Evolutionary conservation across 2,113 vertebrate genomes (phyloP).

Genomic region (Agapornis roseicollis): DNA sequence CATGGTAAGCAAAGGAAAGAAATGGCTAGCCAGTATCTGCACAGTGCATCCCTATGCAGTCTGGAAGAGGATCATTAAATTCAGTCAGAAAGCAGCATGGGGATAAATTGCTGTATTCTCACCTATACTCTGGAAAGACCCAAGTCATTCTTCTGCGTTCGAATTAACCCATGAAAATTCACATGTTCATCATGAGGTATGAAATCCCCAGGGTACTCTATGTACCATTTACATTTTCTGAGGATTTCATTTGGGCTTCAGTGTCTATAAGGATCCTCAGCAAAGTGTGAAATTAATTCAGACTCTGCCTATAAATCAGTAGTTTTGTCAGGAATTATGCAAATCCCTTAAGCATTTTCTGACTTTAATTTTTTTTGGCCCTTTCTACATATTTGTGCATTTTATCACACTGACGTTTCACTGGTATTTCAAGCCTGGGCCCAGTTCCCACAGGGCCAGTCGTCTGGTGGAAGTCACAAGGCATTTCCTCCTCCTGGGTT

Average conservation of each 20-base stretch:
- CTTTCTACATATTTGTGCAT: neutral
- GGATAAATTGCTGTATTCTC: neutral
- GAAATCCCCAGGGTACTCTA: neutral
- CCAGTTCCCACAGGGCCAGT: neutral
- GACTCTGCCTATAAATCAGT: neutral
- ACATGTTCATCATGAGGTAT: fast-evolving
- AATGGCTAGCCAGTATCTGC: neutral
- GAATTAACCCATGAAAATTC: neutral
- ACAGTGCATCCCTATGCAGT: fast-evolving
- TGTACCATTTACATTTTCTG: neutral
- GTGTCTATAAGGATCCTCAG: neutral
- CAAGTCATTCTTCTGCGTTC: neutral
- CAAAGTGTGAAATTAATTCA: neutral
- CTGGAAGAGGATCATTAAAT: neutral
- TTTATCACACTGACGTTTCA: neutral
- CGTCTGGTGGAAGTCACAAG: constrained; percentile 15
- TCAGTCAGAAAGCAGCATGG: neutral
- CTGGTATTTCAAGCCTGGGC: neutral
- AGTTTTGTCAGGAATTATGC: neutral
- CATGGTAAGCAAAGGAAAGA: neutral
- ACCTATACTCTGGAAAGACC: neutral
- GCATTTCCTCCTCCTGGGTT: neutral
- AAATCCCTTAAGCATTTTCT: constrained; percentile 37
- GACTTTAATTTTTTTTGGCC: neutral
- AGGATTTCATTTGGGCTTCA: neutral